These are phyloP conservation scores for Antheraea yamamai DNA, from an alignment of 2,888 invertebrate genomes.

Conservation along the genomic window DNA sequence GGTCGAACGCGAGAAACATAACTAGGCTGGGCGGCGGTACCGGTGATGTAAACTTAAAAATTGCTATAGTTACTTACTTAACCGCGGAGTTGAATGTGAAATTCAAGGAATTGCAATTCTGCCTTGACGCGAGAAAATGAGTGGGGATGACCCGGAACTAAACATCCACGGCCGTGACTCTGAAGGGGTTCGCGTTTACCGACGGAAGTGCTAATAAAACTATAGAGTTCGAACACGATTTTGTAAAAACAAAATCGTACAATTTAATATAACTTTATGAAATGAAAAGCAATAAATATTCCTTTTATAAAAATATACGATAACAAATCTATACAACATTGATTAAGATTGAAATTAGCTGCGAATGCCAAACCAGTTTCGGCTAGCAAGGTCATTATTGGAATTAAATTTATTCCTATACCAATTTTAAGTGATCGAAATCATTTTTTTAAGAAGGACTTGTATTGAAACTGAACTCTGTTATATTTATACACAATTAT, in stretches of 20 bases:
- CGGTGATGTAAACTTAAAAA: constrained; percentile 81
- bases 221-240: constrained; percentile 4
- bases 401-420: constrained; percentile 60
- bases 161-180: constrained; percentile 61
- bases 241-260: neutral
- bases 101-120: constrained; percentile 65
- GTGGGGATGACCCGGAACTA: constrained; percentile 70
- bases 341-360: constrained; percentile 57
- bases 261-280: neutral
- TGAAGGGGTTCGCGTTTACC: constrained; percentile 32
- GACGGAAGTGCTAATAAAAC: constrained; percentile 17
- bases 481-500: neutral
- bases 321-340: constrained; percentile 42
- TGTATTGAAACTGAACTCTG: constrained; percentile 3
- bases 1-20: constrained; percentile 80
- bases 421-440: constrained; percentile 42
- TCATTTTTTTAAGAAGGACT: constrained; percentile 23
- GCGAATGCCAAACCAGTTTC: constrained; percentile 73
- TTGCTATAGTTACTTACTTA: constrained; percentile 80
- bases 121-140: constrained; percentile 49
- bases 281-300: neutral
- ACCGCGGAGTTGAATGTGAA: constrained; percentile 72
- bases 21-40: constrained; percentile 76
- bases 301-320: neutral
- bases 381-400: constrained; percentile 64